Evolutionary conservation across 2,888 invertebrate genomes (phyloP).

Genomic region (Hydriomena furcata): DNA sequence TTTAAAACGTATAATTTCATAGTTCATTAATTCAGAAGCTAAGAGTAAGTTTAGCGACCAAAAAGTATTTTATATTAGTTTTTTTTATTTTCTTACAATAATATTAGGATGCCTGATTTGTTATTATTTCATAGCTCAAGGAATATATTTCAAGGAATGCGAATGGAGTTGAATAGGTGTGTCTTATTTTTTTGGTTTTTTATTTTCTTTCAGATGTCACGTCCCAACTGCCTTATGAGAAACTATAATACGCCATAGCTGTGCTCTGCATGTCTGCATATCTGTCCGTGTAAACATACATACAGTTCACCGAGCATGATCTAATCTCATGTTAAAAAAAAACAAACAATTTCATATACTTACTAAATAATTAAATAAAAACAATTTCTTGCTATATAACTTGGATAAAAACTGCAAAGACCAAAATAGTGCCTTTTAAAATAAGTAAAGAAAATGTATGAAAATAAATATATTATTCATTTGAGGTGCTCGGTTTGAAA

Average conservation of each 20-base stretch:
- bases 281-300: slow-evolving; percentile 60
- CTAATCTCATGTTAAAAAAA: slow-evolving; percentile 45
- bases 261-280: slow-evolving; percentile 79
- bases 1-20: too few species aligned
- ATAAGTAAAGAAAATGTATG: slow-evolving; percentile 12
- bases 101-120: neutral
- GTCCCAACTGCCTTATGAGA: slow-evolving; percentile 95
- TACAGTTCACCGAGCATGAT: slow-evolving; percentile 61
- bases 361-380: slow-evolving; percentile 6
- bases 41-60: neutral
- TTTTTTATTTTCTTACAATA: too few species aligned
- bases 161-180: slow-evolving; percentile 26
- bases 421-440: slow-evolving; percentile 42
- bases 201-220: slow-evolving; percentile 93
- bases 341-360: slow-evolving; percentile 4
- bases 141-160: neutral
- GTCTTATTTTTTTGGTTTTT: slow-evolving; percentile 62
- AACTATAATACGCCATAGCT: slow-evolving; percentile 88
- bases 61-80: too few species aligned
- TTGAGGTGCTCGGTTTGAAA: slow-evolving; percentile 60
- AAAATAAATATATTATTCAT: slow-evolving; percentile 5
- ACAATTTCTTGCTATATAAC: neutral
- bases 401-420: slow-evolving; percentile 12
- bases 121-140: neutral
- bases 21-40: neutral